A percentile compares a stretch with the other conserved stretches of the same genome.
These are phyloP conservation scores for Boulengeromyrus knoepffleri DNA, from an alignment of 2,113 vertebrate genomes.

Conservation along the genomic window DNA sequence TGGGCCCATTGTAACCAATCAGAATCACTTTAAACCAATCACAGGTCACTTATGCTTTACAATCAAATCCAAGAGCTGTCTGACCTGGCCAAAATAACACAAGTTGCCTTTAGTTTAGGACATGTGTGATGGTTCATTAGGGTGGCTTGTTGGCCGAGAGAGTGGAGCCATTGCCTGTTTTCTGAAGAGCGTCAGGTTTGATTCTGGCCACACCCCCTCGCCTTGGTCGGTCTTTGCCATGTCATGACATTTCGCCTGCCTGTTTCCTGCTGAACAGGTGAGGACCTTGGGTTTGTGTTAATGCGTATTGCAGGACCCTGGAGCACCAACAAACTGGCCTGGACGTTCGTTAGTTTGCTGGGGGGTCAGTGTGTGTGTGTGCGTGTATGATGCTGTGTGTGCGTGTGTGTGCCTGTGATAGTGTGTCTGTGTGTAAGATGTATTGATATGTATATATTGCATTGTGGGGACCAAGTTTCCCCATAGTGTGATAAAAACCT, in stretches of 20 bases:
- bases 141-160: not conserved
- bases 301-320: not conserved
- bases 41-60: not conserved
- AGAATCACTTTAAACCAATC: not conserved
- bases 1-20: not conserved
- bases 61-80: constrained; percentile 29
- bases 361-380: not conserved
- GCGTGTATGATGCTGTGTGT: not conserved
- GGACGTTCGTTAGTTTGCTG: not conserved
- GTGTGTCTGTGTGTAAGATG: not conserved
- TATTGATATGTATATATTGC: not conserved
- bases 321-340: not conserved
- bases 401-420: no score
- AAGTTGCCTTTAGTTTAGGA: not conserved
- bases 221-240: not conserved
- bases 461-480: no score
- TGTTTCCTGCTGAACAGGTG: not conserved
- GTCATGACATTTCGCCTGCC: not conserved
- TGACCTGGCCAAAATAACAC: constrained; percentile 27
- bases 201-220: not conserved
- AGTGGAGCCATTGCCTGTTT: not conserved
- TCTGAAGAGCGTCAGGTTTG: not conserved
- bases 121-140: not conserved
- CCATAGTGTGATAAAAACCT: no score
- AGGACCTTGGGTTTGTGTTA: not conserved